Conservation (phyloP, 2,113 vertebrate genomes). For the Carlito syrichta region DNA sequence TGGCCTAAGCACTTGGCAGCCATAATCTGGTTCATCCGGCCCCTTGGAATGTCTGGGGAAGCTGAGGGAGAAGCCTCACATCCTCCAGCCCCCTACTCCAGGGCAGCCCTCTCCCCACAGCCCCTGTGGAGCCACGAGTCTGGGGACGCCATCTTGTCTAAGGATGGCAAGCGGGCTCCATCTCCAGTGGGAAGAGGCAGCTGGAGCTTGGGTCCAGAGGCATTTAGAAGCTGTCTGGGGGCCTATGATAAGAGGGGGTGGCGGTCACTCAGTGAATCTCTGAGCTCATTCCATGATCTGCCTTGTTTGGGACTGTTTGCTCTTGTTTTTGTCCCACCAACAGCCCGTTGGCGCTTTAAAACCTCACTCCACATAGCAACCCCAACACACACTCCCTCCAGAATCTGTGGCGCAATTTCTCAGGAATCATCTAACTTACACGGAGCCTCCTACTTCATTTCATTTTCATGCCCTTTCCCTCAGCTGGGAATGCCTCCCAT, state of each 20-base stretch:
- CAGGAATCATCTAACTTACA: background rate
- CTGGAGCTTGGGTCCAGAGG: background rate
- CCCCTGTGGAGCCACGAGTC: background rate
- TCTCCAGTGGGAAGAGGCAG: background rate
- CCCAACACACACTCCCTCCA: background rate
- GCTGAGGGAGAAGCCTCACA: background rate
- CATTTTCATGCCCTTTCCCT: background rate
- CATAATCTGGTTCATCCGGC: background rate
- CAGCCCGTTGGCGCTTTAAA: background rate
- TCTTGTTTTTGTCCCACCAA: background rate
- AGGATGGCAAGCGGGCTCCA: background rate
- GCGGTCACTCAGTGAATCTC: background rate
- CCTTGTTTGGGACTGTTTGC: background rate
- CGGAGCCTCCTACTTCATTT: background rate
- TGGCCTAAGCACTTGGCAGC: constrained; percentile 42
- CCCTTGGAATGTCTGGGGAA: background rate
- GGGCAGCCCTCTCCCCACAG: background rate
- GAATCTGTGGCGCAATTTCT: background rate
- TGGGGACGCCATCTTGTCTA: background rate
- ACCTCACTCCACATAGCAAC: background rate
- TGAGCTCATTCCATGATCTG: background rate
- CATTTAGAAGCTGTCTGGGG: background rate
- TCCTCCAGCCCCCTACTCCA: background rate
- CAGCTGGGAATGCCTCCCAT: background rate
- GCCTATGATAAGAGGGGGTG: background rate